Conservation (phyloP, 2,113 vertebrate species). For the Macquaria australasica region DNA sequence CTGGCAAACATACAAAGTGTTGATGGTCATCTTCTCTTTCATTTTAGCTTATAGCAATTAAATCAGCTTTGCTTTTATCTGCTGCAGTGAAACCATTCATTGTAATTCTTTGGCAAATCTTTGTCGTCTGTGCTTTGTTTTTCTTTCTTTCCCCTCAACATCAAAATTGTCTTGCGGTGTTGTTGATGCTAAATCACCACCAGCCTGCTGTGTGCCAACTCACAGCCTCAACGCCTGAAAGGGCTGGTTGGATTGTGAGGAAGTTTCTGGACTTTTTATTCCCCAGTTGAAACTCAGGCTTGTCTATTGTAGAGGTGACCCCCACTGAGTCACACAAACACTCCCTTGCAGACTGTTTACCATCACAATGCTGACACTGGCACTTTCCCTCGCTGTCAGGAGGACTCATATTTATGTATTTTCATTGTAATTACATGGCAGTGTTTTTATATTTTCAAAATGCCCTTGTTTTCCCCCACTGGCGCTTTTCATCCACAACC, state of each 20-base stretch:
- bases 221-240: conserved; percentile 43
- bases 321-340: conserved; percentile 70
- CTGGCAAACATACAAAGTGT: conserved; percentile 5
- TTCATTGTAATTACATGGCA: conserved; percentile 79
- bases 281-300: conserved; percentile 53
- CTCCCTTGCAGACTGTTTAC: conserved; percentile 72
- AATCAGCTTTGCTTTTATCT: neutral
- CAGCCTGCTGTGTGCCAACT: conserved; percentile 48
- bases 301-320: conserved; percentile 67
- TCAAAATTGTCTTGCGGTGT: conserved; percentile 28
- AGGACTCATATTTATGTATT: conserved; percentile 77
- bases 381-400: conserved; percentile 73
- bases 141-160: neutral
- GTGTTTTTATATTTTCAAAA: conserved; percentile 70
- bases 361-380: conserved; percentile 79
- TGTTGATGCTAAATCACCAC: conserved; percentile 39
- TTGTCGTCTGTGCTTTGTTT: conserved; percentile 27
- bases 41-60: neutral
- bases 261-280: conserved; percentile 68
- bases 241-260: conserved; percentile 47
- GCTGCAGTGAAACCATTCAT: conserved; percentile 22
- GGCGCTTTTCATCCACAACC: conserved; percentile 69
- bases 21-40: neutral
- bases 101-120: conserved; percentile 29
- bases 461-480: conserved; percentile 64